Percentiles rank a stretch among this genome's conserved stretches.
Evolutionary conservation across 2,888 invertebrate species (phyloP).

Genomic region (Capitulum mitella): DNA sequence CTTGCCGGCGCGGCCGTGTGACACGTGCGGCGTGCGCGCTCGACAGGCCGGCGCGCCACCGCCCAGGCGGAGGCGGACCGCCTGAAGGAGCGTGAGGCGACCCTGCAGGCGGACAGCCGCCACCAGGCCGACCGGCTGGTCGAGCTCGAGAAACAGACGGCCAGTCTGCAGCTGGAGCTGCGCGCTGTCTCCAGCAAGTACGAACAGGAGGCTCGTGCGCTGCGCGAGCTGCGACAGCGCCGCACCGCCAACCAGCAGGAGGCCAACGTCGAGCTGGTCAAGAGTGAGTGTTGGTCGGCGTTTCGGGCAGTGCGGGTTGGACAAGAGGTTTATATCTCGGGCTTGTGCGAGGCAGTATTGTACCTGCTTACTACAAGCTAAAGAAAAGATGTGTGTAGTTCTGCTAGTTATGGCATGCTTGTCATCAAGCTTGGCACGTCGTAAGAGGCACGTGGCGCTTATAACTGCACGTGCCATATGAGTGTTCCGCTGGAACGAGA

Average conservation of each 20-base stretch:
- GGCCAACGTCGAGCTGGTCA: constrained; percentile 84
- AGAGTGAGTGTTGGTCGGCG: constrained; percentile 54
- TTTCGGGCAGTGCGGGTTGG: neutral
- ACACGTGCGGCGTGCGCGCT: too few species aligned
- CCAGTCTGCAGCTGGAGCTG: constrained; percentile 72
- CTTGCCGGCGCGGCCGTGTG: neutral
- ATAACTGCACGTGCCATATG: too few species aligned
- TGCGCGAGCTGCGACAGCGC: constrained; percentile 80
- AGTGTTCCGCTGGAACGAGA: too few species aligned
- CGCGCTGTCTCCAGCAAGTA: constrained; percentile 75
- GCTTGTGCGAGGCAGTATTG: too few species aligned
- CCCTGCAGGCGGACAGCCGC: constrained; percentile 64
- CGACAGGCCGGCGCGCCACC: constrained; percentile 2
- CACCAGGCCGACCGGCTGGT: constrained; percentile 73
- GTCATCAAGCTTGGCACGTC: too few species aligned
- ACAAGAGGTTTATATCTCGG: too few species aligned
- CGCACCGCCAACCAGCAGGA: constrained; percentile 73
- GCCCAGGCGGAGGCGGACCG: constrained; percentile 51
- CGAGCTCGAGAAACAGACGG: constrained; percentile 78
- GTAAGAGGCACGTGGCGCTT: too few species aligned
- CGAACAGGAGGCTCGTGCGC: constrained; percentile 57
- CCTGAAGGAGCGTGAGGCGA: constrained; percentile 56
- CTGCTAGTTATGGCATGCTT: too few species aligned
- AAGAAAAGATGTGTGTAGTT: too few species aligned
- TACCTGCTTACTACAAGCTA: too few species aligned